A percentile compares a stretch with the other conserved stretches of the same genome.
phyloP scores from a whole-genome alignment of 2,888 invertebrate genomes.

The Dynastes maya region DNA sequence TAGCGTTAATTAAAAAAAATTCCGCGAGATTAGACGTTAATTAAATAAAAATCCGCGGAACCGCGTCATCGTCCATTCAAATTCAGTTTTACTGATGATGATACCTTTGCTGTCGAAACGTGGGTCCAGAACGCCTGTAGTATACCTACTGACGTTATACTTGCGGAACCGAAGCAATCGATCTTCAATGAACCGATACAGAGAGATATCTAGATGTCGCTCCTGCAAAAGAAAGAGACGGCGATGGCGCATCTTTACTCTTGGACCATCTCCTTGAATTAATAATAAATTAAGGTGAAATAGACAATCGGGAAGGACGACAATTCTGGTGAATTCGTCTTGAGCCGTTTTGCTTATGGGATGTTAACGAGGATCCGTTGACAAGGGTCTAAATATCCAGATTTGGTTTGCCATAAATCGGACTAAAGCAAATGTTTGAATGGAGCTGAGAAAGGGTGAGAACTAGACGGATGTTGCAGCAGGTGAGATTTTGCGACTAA shows the following conservation, averaged over 20 bases:
- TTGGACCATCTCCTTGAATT: constrained; percentile 15
- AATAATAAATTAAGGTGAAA: constrained; percentile 40
- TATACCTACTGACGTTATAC: constrained; percentile 26
- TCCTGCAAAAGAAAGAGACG: not conserved
- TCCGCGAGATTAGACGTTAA: too few species aligned
- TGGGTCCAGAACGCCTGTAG: too few species aligned
- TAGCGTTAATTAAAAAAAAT: too few species aligned
- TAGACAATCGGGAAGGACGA: constrained; percentile 15
- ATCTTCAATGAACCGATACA: constrained; percentile 18
- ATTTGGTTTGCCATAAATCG: constrained; percentile 25
- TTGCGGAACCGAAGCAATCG: constrained; percentile 33
- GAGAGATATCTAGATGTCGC: not conserved
- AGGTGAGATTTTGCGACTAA: not conserved
- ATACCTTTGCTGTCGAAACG: too few species aligned
- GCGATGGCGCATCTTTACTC: not conserved
- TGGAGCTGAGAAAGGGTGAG: not conserved
- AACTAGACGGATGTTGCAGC: not conserved
- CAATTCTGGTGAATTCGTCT: constrained; percentile 23
- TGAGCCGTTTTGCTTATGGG: constrained; percentile 12
- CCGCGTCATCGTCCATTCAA: too few species aligned
- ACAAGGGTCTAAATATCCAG: constrained; percentile 34
- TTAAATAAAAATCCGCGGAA: too few species aligned
- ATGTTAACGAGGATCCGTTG: constrained; percentile 32
- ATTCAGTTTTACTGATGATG: too few species aligned
- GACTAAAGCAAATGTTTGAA: not conserved